Conservation (phyloP, 2,888 invertebrate species). For the Cryptus armator region DNA sequence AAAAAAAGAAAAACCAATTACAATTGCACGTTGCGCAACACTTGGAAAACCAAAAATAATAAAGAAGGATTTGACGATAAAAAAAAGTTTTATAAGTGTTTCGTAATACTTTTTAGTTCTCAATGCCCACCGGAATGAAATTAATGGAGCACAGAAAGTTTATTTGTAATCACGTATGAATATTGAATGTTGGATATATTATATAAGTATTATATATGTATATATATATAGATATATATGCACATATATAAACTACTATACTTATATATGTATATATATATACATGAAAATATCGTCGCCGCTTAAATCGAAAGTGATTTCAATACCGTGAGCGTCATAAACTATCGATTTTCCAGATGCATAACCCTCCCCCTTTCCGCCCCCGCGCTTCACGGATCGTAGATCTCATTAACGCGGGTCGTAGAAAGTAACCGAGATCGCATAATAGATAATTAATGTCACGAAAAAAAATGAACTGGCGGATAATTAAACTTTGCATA, state of each 20-base stretch:
- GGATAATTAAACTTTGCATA: conserved; percentile 78
- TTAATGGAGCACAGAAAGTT: conserved; percentile 75
- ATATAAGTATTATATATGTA: conserved; percentile 70
- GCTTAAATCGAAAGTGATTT: conserved; percentile 66
- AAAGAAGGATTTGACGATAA: conserved; percentile 78
- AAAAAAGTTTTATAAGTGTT: conserved; percentile 78
- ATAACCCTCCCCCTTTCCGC: conserved; percentile 23
- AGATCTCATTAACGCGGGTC: conserved; percentile 77
- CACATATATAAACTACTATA: too few relatives aligned
- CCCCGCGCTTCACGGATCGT: conserved; percentile 53
- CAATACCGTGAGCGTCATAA: conserved; percentile 51
- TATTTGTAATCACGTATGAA: conserved; percentile 77
- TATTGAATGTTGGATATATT: conserved; percentile 80
- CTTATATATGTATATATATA: too few relatives aligned
- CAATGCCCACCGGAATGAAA: conserved; percentile 75
- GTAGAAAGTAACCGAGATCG: conserved; percentile 76
- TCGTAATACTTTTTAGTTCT: conserved; percentile 74
- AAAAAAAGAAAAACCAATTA: conserved; percentile 63
- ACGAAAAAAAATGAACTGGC: conserved; percentile 75
- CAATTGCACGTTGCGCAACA: conserved; percentile 74
- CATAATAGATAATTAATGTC: conserved; percentile 75
- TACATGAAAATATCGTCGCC: conserved; percentile 65
- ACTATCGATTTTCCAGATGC: conserved; percentile 59
- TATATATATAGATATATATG: too few relatives aligned
- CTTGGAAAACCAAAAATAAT: conserved; percentile 62